Percentiles rank a stretch among this genome's conserved stretches.
Conservation (phyloP, 2,888 invertebrate genomes). For the Hirtodrosophila histrioides region DNA sequence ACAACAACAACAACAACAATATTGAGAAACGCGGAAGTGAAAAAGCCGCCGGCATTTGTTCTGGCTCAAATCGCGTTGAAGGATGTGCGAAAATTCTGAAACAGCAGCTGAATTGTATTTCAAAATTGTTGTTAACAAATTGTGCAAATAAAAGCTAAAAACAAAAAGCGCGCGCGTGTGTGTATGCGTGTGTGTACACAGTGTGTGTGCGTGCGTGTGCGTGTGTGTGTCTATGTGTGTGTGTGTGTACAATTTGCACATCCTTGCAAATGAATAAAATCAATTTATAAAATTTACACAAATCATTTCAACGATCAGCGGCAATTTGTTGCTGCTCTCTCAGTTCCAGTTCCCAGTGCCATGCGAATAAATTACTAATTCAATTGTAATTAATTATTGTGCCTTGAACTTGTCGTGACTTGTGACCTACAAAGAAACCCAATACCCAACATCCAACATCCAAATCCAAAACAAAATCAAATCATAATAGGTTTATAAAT, state of each 20-base stretch:
- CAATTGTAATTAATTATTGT: conserved; percentile 47
- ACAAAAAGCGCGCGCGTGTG: conserved; percentile 2
- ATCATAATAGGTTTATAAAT: conserved; percentile 7
- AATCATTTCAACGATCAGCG: conserved; percentile 17
- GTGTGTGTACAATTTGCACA: conserved; percentile 64
- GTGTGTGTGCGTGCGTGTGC: conserved; percentile 17
- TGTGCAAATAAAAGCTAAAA: conserved; percentile 38
- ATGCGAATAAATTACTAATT: conserved; percentile 49
- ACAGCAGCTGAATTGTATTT: conserved; percentile 31
- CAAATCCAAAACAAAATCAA: conserved; percentile 1
- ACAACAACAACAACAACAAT: background rate
- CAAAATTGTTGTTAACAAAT: conserved; percentile 31
- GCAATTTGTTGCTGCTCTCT: conserved; percentile 16
- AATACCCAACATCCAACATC: conserved; percentile 8
- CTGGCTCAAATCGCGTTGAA: conserved; percentile 32
- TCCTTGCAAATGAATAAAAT: conserved; percentile 63
- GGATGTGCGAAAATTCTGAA: conserved; percentile 43
- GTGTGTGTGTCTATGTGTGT: conserved; percentile 3
- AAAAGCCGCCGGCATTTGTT: conserved; percentile 68
- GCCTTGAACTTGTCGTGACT: conserved; percentile 75
- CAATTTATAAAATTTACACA: conserved; percentile 35
- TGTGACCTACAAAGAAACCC: conserved; percentile 36
- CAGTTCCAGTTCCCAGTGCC: conserved; percentile 49
- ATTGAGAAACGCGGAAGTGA: conserved; percentile 65
- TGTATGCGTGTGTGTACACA: background rate